Evolutionary conservation across 2,888 invertebrate genomes (phyloP), one percentile per base, ranked within the genome.

Genomic region (Nipponacmea schrenckii): DNA sequence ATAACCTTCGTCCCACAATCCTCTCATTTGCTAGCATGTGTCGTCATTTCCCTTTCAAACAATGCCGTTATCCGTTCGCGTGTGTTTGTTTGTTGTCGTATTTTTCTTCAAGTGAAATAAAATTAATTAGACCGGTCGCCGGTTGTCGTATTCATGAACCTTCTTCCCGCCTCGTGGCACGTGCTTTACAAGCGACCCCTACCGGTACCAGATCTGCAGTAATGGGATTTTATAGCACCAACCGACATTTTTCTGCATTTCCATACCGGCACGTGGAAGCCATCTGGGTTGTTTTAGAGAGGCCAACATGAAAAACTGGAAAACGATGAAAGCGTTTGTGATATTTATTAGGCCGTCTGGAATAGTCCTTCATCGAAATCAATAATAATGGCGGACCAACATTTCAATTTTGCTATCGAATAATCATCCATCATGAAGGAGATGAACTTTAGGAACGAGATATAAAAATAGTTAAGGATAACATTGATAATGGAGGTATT

Each of bases 71-170:
- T 56, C 56, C 56, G 56, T 56, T 56, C n/a, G n/a, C 56, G 56
- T 56, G 56, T 56, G 56, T 56, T 56, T 56, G 56, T 56, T 56
- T 56, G 56, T 56, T 56, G 56, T 56, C 20, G 20, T 56, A 56
- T n/a, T 24, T 20, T n/a, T 56, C n/a, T n/a, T n/a, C 24, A n/a
- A 24, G n/a, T 56, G 56, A 56, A 20, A 24, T 20, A 24, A 14
- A 14, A 56, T 56, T 56, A 56, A 56, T 24, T 20, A 56, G 20
- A 56, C 56, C 56, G 24, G 24, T 56, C 24, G 56, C 24, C 56
- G 24, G 12, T 56, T 56, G 56, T 56, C 56, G 24, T 24, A 24
- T 56, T 56, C 56, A 56, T 56, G 24, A 56, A 56, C 20, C 56
- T 12, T 24, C 20, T 56, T 56, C 20, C 56, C 20, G 20, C 12